Percentiles rank a stretch among this genome's conserved stretches.
Evolutionary conservation across 92 coral and sea anemone species (phyloP).

Genomic region (Blastomussa wellsi): DNA sequence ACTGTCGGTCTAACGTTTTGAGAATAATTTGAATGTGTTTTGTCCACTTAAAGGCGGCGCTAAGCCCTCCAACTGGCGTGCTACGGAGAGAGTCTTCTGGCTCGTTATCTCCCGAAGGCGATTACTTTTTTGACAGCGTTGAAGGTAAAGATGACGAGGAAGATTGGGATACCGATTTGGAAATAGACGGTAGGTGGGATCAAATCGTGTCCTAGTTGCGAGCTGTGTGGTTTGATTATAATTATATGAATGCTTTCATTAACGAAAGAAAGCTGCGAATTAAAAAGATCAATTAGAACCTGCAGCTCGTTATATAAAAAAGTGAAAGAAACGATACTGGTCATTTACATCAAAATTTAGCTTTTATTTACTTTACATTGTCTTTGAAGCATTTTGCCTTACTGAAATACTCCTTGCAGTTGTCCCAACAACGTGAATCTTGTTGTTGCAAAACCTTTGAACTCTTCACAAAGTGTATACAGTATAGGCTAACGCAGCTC

Average conservation of each 20-base stretch:
- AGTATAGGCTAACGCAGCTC: too few species aligned
- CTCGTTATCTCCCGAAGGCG: constrained; percentile 63
- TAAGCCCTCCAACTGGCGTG: constrained; percentile 83
- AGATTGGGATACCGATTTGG: constrained; percentile 97
- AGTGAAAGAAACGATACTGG: neutral
- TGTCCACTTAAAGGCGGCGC: constrained; percentile 58
- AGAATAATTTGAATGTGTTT: neutral
- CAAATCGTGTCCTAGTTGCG: too few species aligned
- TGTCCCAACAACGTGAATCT: neutral
- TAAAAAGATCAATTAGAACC: constrained; percentile 18
- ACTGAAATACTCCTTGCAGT: neutral
- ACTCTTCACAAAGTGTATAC: neutral
- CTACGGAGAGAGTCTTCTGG: constrained; percentile 80
- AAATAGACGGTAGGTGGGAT: constrained; percentile 78
- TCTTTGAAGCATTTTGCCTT: neutral
- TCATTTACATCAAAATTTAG: neutral
- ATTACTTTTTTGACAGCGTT: constrained; percentile 44
- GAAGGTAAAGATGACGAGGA: constrained; percentile 72
- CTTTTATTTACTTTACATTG: neutral
- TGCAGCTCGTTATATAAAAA: neutral
- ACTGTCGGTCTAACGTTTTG: neutral
- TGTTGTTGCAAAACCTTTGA: neutral
- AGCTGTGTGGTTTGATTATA: neutral
- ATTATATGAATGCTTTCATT: neutral
- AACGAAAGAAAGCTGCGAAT: neutral